Evolutionary conservation across 2,888 invertebrate species (phyloP).

Genomic region (Campoletis raptor): DNA sequence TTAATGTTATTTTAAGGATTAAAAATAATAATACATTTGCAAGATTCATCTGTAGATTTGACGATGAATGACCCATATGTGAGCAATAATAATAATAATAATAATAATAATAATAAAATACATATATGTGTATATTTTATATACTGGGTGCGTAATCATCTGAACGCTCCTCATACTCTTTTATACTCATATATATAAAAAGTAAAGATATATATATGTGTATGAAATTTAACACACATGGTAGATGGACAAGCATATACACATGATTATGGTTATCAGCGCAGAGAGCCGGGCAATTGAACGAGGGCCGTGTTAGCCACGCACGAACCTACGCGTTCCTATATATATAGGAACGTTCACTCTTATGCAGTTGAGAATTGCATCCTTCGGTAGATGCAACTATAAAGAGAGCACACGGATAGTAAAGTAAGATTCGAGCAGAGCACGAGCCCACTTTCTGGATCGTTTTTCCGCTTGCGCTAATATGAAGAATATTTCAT

Average conservation of each 20-base stretch:
- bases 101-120: neutral
- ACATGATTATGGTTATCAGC: slow-evolving; percentile 79
- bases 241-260: slow-evolving; percentile 62
- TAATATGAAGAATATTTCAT: neutral
- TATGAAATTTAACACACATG: slow-evolving; percentile 17
- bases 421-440: neutral
- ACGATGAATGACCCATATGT: slow-evolving; percentile 3
- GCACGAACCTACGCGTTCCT: slow-evolving; percentile 74
- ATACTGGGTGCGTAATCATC: slow-evolving; percentile 66
- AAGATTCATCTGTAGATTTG: neutral
- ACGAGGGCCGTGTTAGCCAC: slow-evolving; percentile 79
- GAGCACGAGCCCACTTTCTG: slow-evolving; percentile 38
- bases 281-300: slow-evolving; percentile 74
- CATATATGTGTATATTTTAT: slow-evolving; percentile 25
- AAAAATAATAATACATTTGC: neutral
- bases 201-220: neutral
- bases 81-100: slow-evolving; percentile 4
- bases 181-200: neutral
- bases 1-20: neutral
- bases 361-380: slow-evolving; percentile 20
- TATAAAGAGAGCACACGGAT: neutral
- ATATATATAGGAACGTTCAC: neutral
- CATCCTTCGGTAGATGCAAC: slow-evolving; percentile 21
- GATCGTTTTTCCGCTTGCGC: slow-evolving; percentile 21
- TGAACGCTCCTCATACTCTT: slow-evolving; percentile 53